Percentiles rank a stretch among this genome's conserved stretches.
These are phyloP conservation scores for Phthorimaea operculella DNA, from an alignment of 1,140 invertebrate genomes.

Conservation along the genomic window DNA sequence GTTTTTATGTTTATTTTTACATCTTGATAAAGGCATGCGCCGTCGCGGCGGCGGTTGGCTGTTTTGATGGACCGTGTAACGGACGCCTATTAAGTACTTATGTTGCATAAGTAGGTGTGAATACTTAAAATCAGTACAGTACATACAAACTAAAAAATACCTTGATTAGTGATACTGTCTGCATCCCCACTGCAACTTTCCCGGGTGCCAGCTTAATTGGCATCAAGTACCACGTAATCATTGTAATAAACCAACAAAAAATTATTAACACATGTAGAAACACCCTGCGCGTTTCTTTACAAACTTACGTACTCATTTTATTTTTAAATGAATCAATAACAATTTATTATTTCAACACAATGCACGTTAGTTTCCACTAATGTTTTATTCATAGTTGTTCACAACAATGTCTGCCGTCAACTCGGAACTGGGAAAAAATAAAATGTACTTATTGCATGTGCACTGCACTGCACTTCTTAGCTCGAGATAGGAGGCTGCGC, in stretches of 20 bases:
- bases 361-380: conserved; percentile 1
- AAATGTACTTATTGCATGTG: not conserved
- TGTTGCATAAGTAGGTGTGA: too few species aligned
- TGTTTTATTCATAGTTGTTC: not conserved
- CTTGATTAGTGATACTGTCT: too few species aligned
- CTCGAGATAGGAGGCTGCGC: not conserved
- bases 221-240: not conserved
- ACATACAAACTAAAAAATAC: too few species aligned
- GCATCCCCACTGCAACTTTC: too few species aligned
- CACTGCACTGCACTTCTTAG: too few species aligned
- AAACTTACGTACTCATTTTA: not conserved
- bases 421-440: not conserved
- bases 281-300: not conserved
- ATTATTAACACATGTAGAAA: not conserved
- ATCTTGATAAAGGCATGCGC: not conserved
- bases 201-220: too few species aligned
- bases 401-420: not conserved
- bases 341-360: conserved; percentile 1
- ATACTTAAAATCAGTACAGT: too few species aligned
- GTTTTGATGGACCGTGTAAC: too few species aligned
- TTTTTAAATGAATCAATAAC: not conserved
- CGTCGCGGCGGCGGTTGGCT: not conserved
- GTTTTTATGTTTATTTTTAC: conserved; percentile 1
- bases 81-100: too few species aligned
- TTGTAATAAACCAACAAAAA: not conserved